Conservation (phyloP, 1,140 invertebrate species). For the Luehdorfia chinensis region DNA sequence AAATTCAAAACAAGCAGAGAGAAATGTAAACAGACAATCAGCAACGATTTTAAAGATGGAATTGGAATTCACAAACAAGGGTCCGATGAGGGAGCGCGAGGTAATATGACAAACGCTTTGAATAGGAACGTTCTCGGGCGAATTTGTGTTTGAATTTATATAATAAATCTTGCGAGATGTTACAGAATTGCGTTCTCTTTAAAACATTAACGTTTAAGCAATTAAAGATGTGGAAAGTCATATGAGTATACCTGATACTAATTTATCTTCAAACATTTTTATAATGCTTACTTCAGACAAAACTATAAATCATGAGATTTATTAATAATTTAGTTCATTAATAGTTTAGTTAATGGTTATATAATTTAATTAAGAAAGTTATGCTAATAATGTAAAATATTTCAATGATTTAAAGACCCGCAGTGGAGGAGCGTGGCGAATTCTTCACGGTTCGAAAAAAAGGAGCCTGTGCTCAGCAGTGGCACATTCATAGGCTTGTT, state of each 20-base stretch:
- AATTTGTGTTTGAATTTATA: conserved; percentile 40
- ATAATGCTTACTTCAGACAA: too few species aligned
- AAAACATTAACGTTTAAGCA: conserved; percentile 12
- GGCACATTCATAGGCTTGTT: too few species aligned
- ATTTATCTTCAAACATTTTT: not conserved
- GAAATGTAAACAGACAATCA: conserved; percentile 73
- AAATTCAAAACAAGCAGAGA: conserved; percentile 65
- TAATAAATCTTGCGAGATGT: conserved; percentile 19
- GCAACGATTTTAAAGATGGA: conserved; percentile 67
- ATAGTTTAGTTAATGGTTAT: too few species aligned
- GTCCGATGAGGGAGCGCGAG: conserved; percentile 25
- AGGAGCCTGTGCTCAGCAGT: too few species aligned
- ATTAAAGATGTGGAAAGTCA: conserved; percentile 10
- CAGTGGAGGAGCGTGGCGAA: too few species aligned
- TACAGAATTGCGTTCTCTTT: conserved; percentile 13
- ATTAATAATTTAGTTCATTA: too few species aligned
- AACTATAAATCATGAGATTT: too few species aligned
- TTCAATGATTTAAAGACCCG: too few species aligned
- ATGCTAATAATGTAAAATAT: too few species aligned
- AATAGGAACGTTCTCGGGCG: conserved; percentile 23
- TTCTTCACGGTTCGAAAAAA: too few species aligned
- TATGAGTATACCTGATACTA: not conserved
- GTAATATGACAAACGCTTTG: conserved; percentile 63
- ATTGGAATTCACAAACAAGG: conserved; percentile 51
- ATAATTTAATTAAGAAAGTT: too few species aligned